Evolutionary conservation across 2,113 vertebrate genomes (phyloP).

Genomic region (Ptilonorhynchus violaceus): DNA sequence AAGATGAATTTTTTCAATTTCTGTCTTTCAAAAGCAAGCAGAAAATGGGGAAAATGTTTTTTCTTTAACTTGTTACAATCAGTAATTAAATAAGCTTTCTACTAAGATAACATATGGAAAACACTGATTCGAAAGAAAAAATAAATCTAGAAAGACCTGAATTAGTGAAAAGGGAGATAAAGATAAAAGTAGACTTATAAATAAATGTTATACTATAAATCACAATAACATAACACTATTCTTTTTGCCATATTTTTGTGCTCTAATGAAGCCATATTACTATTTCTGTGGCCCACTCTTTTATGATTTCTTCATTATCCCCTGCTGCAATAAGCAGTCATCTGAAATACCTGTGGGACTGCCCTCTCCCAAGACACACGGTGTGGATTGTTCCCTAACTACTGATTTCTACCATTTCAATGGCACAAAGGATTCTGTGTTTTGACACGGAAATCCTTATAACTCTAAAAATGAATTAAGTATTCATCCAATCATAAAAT

Average conservation of each 20-base stretch:
- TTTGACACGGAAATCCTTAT: background rate
- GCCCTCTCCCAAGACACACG: background rate
- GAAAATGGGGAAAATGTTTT: background rate
- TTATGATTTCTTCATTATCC: background rate
- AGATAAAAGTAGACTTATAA: background rate
- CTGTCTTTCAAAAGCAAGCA: background rate
- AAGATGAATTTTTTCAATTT: background rate
- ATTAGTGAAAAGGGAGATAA: background rate
- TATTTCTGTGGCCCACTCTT: background rate
- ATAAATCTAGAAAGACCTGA: background rate
- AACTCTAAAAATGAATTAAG: conserved; percentile 4
- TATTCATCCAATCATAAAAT: background rate
- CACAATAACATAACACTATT: background rate
- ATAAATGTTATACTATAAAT: background rate
- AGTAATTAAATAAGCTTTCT: background rate
- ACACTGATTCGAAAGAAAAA: background rate
- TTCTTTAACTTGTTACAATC: background rate
- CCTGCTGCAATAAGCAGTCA: background rate
- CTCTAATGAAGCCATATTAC: background rate
- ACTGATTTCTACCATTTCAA: background rate
- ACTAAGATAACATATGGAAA: background rate
- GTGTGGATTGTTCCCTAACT: background rate
- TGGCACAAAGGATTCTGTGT: background rate
- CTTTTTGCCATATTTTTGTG: background rate
- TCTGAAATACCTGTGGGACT: background rate